Evolutionary conservation across 2,888 invertebrate genomes (phyloP).

Genomic region (Yponomeuta evonymella): DNA sequence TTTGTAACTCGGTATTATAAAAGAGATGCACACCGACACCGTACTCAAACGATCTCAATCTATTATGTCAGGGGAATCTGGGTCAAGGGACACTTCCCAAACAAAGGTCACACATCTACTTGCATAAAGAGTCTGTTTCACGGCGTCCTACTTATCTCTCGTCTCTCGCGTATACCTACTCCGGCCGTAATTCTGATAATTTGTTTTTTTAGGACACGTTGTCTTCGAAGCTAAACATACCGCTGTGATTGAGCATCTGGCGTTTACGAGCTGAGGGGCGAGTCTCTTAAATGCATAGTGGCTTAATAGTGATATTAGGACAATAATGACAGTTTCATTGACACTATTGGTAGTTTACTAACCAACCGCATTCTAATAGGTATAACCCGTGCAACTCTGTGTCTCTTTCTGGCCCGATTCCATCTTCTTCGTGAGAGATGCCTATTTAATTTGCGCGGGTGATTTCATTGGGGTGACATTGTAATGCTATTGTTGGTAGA

Average conservation of each 20-base stretch:
- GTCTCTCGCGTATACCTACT: background rate
- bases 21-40: background rate
- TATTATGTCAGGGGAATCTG: background rate
- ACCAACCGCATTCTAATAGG: no score
- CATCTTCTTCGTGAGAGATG: no score
- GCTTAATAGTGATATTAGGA: no score
- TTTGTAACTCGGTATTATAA: background rate
- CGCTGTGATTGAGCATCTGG: conserved; percentile 5
- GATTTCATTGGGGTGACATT: no score
- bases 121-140: background rate
- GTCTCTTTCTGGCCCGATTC: no score
- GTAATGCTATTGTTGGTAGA: no score
- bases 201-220: conserved; percentile 4
- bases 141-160: background rate
- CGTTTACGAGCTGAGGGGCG: background rate
- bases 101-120: background rate
- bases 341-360: no score
- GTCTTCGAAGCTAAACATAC: conserved; percentile 2
- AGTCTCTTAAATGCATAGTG: no score
- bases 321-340: no score
- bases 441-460: no score
- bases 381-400: no score
- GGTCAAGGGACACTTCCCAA: background rate
- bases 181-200: background rate
- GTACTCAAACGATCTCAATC: background rate